Percentiles rank a stretch among this genome's conserved stretches.
These are phyloP conservation scores for Ammodytes dubius DNA, from an alignment of 2,113 vertebrate species.

Conservation along the genomic window DNA sequence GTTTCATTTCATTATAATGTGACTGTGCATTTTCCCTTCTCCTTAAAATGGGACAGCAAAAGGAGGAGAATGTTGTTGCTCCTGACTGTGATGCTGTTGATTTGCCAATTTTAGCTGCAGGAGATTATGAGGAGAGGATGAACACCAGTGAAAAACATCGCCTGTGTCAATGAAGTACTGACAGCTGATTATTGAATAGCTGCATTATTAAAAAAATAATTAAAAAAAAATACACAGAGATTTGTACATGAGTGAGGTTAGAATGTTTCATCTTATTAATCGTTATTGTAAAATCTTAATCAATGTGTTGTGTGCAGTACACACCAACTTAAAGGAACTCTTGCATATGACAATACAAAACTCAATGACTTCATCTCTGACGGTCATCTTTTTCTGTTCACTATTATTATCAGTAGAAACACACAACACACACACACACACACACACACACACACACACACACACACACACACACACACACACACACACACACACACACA, in stretches of 20 bases:
- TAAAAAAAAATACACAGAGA: neutral
- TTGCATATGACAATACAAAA: neutral
- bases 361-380: neutral
- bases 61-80: neutral
- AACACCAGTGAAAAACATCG: neutral
- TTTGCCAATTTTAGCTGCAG: neutral
- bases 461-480: too few relatives aligned
- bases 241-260: neutral
- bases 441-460: too few relatives aligned
- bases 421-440: neutral
- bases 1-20: neutral
- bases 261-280: neutral
- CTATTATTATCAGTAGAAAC: slow-evolving; percentile 29
- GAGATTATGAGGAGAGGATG: neutral
- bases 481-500: too few relatives aligned
- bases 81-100: neutral
- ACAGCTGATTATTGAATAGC: neutral
- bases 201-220: neutral
- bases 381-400: neutral
- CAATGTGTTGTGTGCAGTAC: neutral
- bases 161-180: neutral
- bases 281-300: too few relatives aligned
- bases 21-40: neutral
- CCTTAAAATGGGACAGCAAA: neutral
- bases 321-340: neutral